Evolutionary conservation across 2,888 invertebrate species (phyloP), one percentile per base, ranked within the genome.

Genomic region (Physocephala rufipes): DNA sequence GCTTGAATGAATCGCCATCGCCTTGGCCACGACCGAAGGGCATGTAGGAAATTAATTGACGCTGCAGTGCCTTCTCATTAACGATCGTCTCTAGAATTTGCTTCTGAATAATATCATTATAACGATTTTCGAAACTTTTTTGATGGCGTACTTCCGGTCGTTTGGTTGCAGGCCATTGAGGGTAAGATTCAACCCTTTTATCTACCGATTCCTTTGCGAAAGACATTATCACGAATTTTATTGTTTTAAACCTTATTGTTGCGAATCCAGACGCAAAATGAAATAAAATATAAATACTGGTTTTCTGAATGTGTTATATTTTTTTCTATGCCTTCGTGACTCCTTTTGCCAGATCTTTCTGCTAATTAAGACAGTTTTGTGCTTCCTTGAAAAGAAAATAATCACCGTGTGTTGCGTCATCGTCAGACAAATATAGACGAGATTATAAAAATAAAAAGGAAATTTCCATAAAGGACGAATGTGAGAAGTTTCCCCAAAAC

Each of bases 11-110:
- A 2, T 78, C 63, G 62, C 77, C 79, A n/a, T n/a, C n/a, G n/a
- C n/a, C n/a, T n/a, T n/a, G n/a, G 36, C 36, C 36, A 12, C 81
- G 78, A n/a, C 81, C 77, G 68, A 81, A 81, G 0, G 92, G 92
- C 87, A 92, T 90, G 80, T 92, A 93, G 70, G 92, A 92, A 80
- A 92, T 92, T 15, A 92, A 87, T 80, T 94, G 93, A 66, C 90
- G 87, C 79, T 90, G 90, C 49, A 88, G 79, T 74, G 82, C 82
- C 67, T 86, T 87, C 72, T 82, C 81, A 73, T 87, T 87, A 51
- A 85, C 84, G 73, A 80, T 83, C 3, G 79, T 85, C 75, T 86
- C 85, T 78, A 86, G 79, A 74, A 87, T 86, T 74, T 86, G 83
- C 67, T 82, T 82, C 73, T 84, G 81, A 45, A 87, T 86, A 16